These are phyloP conservation scores for Arctocebus calabarensis DNA, from an alignment of 2,797 vertebrate species.

Conservation along the genomic window DNA sequence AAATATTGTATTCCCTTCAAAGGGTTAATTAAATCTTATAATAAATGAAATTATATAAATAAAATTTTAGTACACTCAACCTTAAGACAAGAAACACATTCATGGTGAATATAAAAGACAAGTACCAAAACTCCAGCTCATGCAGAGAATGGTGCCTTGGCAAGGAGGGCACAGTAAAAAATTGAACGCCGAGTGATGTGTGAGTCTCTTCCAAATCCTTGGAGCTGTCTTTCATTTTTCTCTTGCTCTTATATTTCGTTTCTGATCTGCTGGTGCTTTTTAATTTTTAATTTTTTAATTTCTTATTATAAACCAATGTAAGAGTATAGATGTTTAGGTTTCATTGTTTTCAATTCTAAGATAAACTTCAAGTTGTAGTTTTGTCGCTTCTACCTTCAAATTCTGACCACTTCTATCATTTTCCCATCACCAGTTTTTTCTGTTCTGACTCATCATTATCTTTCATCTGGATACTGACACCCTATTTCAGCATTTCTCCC, in stretches of 20 bases:
- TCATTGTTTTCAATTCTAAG: no score
- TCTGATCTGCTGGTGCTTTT: not conserved
- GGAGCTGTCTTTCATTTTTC: not conserved
- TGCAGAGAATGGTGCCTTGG: not conserved
- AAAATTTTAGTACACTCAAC: not conserved
- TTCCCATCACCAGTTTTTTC: not conserved
- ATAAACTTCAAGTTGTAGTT: no score
- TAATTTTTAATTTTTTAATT: no score
- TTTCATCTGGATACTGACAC: no score
- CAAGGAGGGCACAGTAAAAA: not conserved
- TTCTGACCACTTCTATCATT: not conserved
- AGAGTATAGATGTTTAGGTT: no score
- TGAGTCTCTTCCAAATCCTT: not conserved
- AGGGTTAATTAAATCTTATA: not conserved
- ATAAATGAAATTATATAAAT: not conserved
- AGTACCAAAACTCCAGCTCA: not conserved
- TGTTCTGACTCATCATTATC: not conserved
- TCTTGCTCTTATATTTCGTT: not conserved
- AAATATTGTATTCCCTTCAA: not conserved
- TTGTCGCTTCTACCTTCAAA: not conserved
- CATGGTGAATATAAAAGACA: not conserved
- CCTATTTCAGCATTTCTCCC: not conserved
- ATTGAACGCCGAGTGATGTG: fast-evolving
- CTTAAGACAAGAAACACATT: not conserved
- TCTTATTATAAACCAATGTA: no score